A percentile compares a stretch with the other conserved stretches of the same genome.
phyloP scores from a whole-genome alignment of 2,113 vertebrate species.

The Synodontis membranacea region DNA sequence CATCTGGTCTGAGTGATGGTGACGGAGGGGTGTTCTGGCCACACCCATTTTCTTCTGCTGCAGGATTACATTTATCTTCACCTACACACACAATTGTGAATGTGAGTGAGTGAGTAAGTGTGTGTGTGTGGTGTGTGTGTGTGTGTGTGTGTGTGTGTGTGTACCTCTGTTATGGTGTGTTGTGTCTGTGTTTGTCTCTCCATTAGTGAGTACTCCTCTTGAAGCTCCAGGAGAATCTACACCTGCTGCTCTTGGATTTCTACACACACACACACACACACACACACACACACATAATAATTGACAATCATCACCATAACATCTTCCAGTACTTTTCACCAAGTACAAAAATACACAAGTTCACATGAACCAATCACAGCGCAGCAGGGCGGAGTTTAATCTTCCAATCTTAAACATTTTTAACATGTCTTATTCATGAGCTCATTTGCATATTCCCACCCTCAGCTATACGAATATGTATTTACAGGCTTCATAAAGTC shows the following conservation, averaged over 20 bases:
- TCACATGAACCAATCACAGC: too few relatives aligned
- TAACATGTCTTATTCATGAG: background rate
- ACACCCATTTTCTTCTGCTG: conserved; percentile 66
- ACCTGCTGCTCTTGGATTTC: conserved; percentile 72
- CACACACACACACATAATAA: background rate
- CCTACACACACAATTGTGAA: background rate
- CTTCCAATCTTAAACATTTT: too few relatives aligned
- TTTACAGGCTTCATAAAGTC: background rate
- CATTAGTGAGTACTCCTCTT: conserved; percentile 65
- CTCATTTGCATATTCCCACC: background rate
- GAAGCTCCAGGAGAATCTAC: conserved; percentile 59
- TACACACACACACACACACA: conserved; percentile 54
- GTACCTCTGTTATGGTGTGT: conserved; percentile 23
- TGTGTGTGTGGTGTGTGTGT: background rate
- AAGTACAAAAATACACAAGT: background rate
- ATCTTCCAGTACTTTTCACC: background rate
- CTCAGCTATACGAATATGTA: background rate
- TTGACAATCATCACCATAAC: too few relatives aligned
- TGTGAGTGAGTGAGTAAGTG: background rate
- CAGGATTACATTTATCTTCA: conserved; percentile 78
- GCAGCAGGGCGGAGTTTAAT: too few relatives aligned
- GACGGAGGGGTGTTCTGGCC: conserved; percentile 55
- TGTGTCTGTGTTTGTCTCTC: conserved; percentile 65
- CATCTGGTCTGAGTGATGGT: conserved; percentile 37
- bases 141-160: conserved; percentile 8